Conservation (phyloP, 2,113 vertebrate species). For the Pollachius pollachius region DNA sequence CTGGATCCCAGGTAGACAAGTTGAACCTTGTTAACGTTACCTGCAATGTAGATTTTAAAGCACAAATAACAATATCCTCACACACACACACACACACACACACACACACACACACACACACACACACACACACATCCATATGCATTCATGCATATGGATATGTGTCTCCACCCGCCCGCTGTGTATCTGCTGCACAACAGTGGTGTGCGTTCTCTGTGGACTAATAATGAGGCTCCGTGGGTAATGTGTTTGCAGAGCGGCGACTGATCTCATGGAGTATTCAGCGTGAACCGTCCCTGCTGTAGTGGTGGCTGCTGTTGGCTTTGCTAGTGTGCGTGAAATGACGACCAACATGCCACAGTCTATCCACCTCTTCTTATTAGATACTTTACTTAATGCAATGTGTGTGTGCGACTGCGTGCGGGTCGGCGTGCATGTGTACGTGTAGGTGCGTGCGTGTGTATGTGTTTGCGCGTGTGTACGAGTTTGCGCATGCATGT, state of each 20-base stretch:
- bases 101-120: conserved; percentile 4
- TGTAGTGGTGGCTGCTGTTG: too few species aligned
- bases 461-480: background rate
- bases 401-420: background rate
- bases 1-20: too few species aligned
- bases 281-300: background rate
- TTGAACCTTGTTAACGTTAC: too few species aligned
- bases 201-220: too few species aligned
- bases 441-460: too few species aligned
- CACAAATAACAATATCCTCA: too few species aligned
- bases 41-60: too few species aligned
- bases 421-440: too few species aligned
- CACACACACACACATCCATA: conserved; percentile 5
- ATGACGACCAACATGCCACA: background rate
- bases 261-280: conserved; percentile 12
- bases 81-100: too few species aligned
- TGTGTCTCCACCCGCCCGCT: background rate
- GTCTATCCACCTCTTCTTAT: background rate
- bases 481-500: too few species aligned
- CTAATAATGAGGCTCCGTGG: too few species aligned
- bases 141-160: conserved; percentile 7
- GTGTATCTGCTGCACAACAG: too few species aligned
- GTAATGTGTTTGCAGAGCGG: conserved; percentile 13
- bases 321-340: background rate
- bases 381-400: conserved; percentile 40